Percentiles rank a stretch among this genome's conserved stretches.
Conservation (phyloP, 2,797 vertebrate genomes). For the Coccyzus lansbergi region DNA sequence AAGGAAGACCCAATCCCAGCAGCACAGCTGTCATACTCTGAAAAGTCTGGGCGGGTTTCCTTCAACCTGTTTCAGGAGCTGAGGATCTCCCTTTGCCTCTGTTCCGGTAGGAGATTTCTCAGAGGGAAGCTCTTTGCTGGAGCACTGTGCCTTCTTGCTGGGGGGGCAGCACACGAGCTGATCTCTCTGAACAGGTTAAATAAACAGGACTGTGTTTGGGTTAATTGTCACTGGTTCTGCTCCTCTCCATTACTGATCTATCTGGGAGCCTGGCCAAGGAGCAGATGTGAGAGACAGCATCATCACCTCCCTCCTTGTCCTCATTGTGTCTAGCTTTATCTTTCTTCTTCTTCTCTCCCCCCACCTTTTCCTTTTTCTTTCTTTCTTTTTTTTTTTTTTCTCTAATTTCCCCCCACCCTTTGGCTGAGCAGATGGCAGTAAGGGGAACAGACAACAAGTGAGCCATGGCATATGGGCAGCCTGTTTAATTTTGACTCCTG, state of each 20-base stretch:
- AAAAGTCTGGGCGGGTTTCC: neutral
- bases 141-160: constrained; percentile 54
- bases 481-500: constrained; percentile 97
- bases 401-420: constrained; percentile 62
- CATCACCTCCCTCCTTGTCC: constrained; percentile 78
- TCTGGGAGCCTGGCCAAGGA: constrained; percentile 86
- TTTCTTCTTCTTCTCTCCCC: neutral
- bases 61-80: neutral
- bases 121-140: constrained; percentile 20
- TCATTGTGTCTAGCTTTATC: constrained; percentile 85
- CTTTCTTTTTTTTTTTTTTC: neutral
- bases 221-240: constrained; percentile 93
- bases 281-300: constrained; percentile 85
- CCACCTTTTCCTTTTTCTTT: neutral
- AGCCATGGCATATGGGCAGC: constrained; percentile 98
- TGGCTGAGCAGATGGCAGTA: constrained; percentile 91
- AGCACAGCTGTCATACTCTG: accelerated
- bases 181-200: constrained; percentile 92
- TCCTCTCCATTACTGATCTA: constrained; percentile 81
- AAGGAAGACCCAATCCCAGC: neutral
- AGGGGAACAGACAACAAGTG: constrained; percentile 93
- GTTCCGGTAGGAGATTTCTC: neutral
- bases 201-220: constrained; percentile 87
- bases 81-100: neutral
- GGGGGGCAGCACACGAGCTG: constrained; percentile 59